phyloP scores from a whole-genome alignment of 1,140 invertebrate species.

The Hyles euphorbiae region DNA sequence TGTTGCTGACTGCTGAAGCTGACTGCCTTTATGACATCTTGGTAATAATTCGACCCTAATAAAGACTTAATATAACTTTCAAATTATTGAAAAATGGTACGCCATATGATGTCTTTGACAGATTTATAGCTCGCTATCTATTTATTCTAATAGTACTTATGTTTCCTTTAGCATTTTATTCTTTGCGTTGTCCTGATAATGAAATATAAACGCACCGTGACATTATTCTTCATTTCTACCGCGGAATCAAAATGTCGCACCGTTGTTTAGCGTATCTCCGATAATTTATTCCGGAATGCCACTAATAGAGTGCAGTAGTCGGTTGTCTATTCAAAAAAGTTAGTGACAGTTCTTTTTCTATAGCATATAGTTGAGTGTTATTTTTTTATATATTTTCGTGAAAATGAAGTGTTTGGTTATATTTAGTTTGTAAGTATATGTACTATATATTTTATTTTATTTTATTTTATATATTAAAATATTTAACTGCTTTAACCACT shows the following conservation, averaged over 20 bases:
- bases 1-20: no score
- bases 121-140: no score
- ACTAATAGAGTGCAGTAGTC: conserved; percentile 3
- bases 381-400: conserved; percentile 5
- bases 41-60: no score
- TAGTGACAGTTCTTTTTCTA: neutral
- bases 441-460: neutral
- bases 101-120: no score
- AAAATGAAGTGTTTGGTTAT: conserved; percentile 28
- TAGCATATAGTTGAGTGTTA: conserved; percentile 9
- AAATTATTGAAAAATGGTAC: no score
- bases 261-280: conserved; percentile 24
- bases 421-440: conserved; percentile 28
- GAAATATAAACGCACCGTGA: no score
- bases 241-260: conserved; percentile 13
- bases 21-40: no score
- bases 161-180: no score
- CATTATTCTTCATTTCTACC: neutral
- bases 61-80: no score
- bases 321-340: conserved; percentile 26
- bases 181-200: no score
- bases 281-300: conserved; percentile 25
- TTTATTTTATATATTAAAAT: neutral
- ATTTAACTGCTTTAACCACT: no score
- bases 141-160: no score